Evolutionary conservation across 2,888 invertebrate genomes (phyloP).

Genomic region (Octodonta nipae): DNA sequence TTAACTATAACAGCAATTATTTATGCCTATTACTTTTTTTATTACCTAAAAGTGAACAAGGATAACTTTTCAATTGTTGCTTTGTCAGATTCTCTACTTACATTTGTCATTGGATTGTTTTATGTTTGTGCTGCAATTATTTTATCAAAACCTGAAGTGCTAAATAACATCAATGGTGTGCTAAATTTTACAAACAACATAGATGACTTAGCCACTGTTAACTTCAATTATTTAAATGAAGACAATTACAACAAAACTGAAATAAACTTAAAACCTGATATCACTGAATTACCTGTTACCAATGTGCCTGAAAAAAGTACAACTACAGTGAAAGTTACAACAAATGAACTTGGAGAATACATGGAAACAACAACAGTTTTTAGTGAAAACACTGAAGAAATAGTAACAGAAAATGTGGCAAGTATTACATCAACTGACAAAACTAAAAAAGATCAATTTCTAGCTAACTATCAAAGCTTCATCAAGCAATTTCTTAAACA

Average conservation of each 20-base stretch:
- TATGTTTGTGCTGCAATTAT: slow-evolving; percentile 23
- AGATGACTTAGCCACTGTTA: slow-evolving; percentile 13
- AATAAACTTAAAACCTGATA: too few species aligned
- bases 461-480: slow-evolving; percentile 18
- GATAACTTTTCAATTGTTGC: slow-evolving; percentile 16
- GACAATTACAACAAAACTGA: too few species aligned
- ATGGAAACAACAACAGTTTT: too few species aligned
- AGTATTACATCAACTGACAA: too few species aligned
- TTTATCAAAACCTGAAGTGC: slow-evolving; percentile 10
- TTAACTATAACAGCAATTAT: slow-evolving; percentile 21
- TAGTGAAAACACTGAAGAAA: too few species aligned
- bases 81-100: slow-evolving; percentile 25
- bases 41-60: slow-evolving; percentile 16
- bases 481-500: slow-evolving; percentile 17
- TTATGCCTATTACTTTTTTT: slow-evolving; percentile 20
- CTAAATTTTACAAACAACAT: slow-evolving; percentile 13
- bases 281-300: too few species aligned
- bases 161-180: not conserved
- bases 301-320: too few species aligned
- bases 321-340: too few species aligned
- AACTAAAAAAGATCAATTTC: too few species aligned
- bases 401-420: too few species aligned
- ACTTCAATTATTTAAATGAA: slow-evolving; percentile 8
- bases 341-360: too few species aligned
- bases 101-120: slow-evolving; percentile 27